A percentile compares a stretch with the other conserved stretches of the same genome.
Evolutionary conservation across 2,888 invertebrate species (phyloP).

Genomic region (Drosophila nr. perissopoda): DNA sequence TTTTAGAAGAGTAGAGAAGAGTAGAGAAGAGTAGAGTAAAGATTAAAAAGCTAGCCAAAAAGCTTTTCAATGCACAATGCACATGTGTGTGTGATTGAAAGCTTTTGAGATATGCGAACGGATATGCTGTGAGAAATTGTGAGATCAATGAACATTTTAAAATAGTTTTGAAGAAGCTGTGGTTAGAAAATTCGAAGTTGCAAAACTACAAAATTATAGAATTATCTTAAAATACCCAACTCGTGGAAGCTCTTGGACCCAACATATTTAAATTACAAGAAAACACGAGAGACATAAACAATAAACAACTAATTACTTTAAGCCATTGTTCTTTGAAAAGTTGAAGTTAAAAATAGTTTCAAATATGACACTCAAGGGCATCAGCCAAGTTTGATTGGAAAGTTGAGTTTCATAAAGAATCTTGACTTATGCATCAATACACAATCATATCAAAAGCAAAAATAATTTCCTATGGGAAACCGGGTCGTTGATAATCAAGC

Average conservation of each 20-base stretch:
- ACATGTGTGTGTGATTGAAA: not conserved
- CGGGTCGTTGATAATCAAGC: too few relatives aligned
- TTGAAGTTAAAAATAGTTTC: not conserved
- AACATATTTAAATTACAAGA: not conserved
- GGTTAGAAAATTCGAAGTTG: not conserved
- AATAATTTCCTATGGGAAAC: not conserved
- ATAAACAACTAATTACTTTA: not conserved
- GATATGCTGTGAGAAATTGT: not conserved
- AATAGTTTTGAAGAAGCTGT: not conserved
- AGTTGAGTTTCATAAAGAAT: not conserved
- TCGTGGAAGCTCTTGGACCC: not conserved
- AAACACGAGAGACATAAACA: not conserved
- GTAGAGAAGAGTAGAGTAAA: not conserved
- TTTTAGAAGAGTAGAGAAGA: not conserved
- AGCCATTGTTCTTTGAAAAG: not conserved
- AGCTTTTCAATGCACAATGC: conserved; percentile 1
- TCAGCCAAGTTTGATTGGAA: not conserved
- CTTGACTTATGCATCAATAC: not conserved
- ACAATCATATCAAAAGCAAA: not conserved
- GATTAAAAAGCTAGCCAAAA: conserved; percentile 1
- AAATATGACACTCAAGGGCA: not conserved
- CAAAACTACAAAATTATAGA: not conserved
- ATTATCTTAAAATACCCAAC: not conserved
- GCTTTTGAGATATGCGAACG: conserved; percentile 3
- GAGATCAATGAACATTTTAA: not conserved